A percentile compares a stretch with the other conserved stretches of the same genome.
Conservation (phyloP, 2,888 invertebrate species). For the Apamea monoglypha region DNA sequence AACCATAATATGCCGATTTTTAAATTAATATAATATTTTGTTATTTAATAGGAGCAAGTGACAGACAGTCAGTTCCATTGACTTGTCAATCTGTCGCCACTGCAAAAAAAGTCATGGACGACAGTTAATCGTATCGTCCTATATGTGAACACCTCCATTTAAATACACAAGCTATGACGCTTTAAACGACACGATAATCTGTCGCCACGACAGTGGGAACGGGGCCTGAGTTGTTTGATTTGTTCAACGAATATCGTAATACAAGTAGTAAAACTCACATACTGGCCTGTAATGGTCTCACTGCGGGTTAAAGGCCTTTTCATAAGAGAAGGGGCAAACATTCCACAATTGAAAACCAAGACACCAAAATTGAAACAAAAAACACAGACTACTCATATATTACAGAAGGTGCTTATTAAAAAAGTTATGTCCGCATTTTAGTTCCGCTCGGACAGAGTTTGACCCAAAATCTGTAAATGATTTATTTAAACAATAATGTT, state of each 20-base stretch:
- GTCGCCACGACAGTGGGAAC: no score
- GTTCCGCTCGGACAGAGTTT: conserved; percentile 12
- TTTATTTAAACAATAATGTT: conserved; percentile 58
- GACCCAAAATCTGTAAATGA: conserved; percentile 42
- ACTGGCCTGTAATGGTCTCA: neutral
- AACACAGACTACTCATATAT: neutral
- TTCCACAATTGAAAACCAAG: conserved; percentile 24
- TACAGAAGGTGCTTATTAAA: conserved; percentile 13
- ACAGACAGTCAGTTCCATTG: no score
- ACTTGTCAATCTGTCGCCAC: no score
- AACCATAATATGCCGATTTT: no score
- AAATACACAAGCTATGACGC: no score
- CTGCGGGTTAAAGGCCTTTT: neutral
- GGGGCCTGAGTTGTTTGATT: neutral
- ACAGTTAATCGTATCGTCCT: no score
- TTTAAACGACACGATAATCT: no score
- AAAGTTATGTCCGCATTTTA: conserved; percentile 27
- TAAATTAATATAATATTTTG: no score
- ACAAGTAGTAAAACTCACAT: neutral
- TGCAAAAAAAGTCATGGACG: no score
- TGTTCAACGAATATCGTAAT: neutral
- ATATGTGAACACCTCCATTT: no score
- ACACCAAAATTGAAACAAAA: neutral
- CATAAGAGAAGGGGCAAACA: neutral
- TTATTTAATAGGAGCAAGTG: no score